Base-by-base conservation (phyloP, 2,888 invertebrate genomes). In the Drosophila borealis region DNA sequence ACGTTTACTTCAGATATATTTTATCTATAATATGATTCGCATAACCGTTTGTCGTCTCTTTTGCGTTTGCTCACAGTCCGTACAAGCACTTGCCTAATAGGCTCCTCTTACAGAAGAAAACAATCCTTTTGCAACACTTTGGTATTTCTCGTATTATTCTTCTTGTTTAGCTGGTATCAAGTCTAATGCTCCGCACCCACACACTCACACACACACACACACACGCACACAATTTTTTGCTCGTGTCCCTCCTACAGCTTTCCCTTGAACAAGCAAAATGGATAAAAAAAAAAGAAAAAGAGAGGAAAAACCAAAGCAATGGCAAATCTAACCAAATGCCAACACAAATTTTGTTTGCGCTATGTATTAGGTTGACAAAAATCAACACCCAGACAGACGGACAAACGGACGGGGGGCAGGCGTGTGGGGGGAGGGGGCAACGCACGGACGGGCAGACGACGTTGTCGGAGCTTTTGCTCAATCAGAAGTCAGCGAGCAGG, bases 281-380 rank as follows among this genome's bases (percentile, higher is more conserved):
- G 8, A 54, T n/a, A n/a, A 11, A 53, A 39, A 48, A 54, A n/a
- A 17, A n/a, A 33, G 13, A 11, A 14, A 29, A 49, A 37, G 19
- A n/a, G 29, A 60, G 13, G 21, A 33, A 49, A 70, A 51, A 42
- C 21, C 53, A 75, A 74, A 60, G 63, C 69, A 64, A 69, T 72
- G 67, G 77, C 63, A 82, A 87, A 82, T 87, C 85, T 79, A 81
- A 81, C 73, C 84, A 71, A 86, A 83, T 82, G 79, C 77, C 87
- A 82, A 84, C 85, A 87, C 76, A 82, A 82, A 82, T 87, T 87
- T 81, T 87, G 85, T 82, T 87, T 82, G 81, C 85, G 59, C 84
- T 87, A 84, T 76, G 79, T 77, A 79, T 82, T 87, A 81, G 78
- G 84, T 87, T 82, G 82, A 87, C 84, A 86, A 86, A 87, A 82